Base-by-base conservation (phyloP, 2,113 vertebrate genomes). In the Sorex araneus region DNA sequence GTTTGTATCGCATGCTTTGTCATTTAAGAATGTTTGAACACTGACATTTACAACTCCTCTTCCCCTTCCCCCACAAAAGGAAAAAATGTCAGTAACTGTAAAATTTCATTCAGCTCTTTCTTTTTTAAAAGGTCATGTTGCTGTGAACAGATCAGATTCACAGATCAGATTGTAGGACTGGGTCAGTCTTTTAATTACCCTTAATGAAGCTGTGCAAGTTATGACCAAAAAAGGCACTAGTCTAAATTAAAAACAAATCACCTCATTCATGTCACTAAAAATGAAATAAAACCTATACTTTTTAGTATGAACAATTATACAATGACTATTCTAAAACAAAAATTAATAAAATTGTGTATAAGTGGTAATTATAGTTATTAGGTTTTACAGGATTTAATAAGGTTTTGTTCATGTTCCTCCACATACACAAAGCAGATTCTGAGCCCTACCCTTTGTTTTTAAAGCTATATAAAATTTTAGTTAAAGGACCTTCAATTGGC, bases 81-180 rank as follows among this genome's bases (percentile, higher is more conserved):
- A 36, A 9, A 9, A 25, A n/a, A n/a, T 74, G 27, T 86, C 15
- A 66, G 16, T 57, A 88, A 69, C 7, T 57, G 34, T 50, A 73
- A n/a, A 82, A 57, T 43, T 78, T 90, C 66, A 66, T 90, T 87
- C 30, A 71, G 3, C 45, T 40, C 77, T 92, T 83, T 63, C 54
- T 78, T 90, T 77, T 78, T n/a, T n/a, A n/a, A 80, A 40, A 70
- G 71, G 28, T 21, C 15, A 76, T 12, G 16, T 27, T 87, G 0
- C 57, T 43, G 71, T 43, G 76, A 77, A 23, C 67, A 78, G 69
- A 73, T 84, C 73, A 78, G 69, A 73, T 77, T 60, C n/a, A 45
- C 80, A 80, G 27, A 84, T 13, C 30, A 27, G n/a, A n/a, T 28
- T 30, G 8, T 76, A 77, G 28, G 13, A 50, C 47, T 13, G 10